Evolutionary conservation across 1,140 invertebrate species (phyloP).

Genomic region (Hyles vespertilio): DNA sequence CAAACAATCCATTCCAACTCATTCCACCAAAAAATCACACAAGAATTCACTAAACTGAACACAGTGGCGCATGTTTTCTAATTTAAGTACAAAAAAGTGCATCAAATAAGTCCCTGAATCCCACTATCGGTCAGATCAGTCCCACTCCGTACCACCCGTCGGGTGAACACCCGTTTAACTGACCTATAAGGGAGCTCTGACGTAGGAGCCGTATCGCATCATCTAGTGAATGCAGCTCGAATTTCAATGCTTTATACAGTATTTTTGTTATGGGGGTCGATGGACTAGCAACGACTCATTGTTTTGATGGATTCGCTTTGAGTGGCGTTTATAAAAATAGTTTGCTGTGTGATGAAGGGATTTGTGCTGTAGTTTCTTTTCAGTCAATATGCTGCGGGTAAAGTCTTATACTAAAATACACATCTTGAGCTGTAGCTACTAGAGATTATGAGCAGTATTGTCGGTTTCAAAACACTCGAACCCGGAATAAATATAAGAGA

Average conservation of each 20-base stretch:
- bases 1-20: too few relatives aligned
- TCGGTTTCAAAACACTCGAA: too few relatives aligned
- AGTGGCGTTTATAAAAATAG: neutral
- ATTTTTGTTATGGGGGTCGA: constrained; percentile 27
- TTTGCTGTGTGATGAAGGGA: too few relatives aligned
- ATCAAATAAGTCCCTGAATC: constrained; percentile 14
- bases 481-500: too few relatives aligned
- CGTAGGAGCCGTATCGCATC: constrained; percentile 21
- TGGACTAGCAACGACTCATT: constrained; percentile 11
- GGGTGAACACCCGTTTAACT: constrained; percentile 44
- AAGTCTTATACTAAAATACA: too few relatives aligned
- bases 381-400: too few relatives aligned
- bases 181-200: constrained; percentile 31
- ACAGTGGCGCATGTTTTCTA: constrained; percentile 17
- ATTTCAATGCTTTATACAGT: constrained; percentile 29
- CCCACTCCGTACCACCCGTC: constrained; percentile 31
- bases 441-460: too few relatives aligned
- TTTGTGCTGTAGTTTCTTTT: too few relatives aligned
- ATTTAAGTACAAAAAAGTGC: constrained; percentile 18
- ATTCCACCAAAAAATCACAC: too few relatives aligned
- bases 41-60: neutral
- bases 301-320: constrained; percentile 9
- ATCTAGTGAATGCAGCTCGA: constrained; percentile 28
- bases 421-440: too few relatives aligned
- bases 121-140: constrained; percentile 46